Conservation (phyloP, 1,140 invertebrate genomes). For the Alviniconcha marisindica region DNA sequence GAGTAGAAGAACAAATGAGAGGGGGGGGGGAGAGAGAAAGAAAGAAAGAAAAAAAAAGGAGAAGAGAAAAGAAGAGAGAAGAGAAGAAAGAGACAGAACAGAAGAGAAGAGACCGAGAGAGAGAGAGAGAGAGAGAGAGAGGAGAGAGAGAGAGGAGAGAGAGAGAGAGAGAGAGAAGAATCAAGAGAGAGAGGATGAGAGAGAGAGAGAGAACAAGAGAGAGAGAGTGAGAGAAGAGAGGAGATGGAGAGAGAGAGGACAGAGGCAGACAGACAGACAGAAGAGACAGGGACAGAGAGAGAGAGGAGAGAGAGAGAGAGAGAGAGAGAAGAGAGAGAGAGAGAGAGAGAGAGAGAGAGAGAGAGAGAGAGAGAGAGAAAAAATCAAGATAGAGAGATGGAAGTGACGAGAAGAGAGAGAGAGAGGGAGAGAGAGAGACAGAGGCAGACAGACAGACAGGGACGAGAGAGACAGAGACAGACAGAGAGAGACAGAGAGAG, state of each 20-base stretch:
- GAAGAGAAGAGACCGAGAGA: too few relatives aligned
- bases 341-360: constrained; percentile 30
- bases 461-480: not conserved
- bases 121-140: too few relatives aligned
- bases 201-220: constrained; percentile 5
- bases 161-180: not conserved
- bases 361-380: constrained; percentile 13
- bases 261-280: too few relatives aligned
- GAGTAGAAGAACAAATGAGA: too few relatives aligned
- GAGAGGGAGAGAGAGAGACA: not conserved
- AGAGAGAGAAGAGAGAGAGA: constrained; percentile 23
- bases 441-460: not conserved
- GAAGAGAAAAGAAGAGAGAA: too few relatives aligned
- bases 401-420: too few relatives aligned
- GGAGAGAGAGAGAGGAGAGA: too few relatives aligned
- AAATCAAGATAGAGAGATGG: not conserved
- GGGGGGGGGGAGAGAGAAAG: too few relatives aligned
- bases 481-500: too few relatives aligned
- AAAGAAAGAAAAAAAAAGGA: too few relatives aligned
- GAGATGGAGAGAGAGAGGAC: not conserved
- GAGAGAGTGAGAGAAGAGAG: not conserved
- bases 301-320: constrained; percentile 12
- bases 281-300: constrained; percentile 19
- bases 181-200: not conserved
- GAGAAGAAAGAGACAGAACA: too few relatives aligned